These are phyloP conservation scores for Pangasius krempfi DNA, from an alignment of 2,797 vertebrate species.

Conservation along the genomic window DNA sequence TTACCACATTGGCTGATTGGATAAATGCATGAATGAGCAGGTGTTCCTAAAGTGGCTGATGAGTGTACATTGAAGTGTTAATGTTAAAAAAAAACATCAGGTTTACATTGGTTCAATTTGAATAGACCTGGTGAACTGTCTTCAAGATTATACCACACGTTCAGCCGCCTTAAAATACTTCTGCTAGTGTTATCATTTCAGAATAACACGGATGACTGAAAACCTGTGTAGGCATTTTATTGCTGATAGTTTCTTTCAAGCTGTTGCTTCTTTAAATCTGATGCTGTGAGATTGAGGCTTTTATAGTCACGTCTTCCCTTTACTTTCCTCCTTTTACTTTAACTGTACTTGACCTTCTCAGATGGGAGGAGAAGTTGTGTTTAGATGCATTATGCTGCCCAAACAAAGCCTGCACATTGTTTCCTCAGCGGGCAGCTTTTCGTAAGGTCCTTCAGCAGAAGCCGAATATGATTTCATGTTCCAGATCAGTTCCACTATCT, in stretches of 20 bases:
- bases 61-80: not conserved
- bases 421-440: constrained; percentile 47
- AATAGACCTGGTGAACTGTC: not conserved
- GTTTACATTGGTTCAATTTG: not conserved
- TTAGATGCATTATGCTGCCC: constrained; percentile 29
- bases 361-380: not conserved
- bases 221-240: not conserved
- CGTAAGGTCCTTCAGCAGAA: constrained; percentile 51
- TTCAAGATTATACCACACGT: not conserved
- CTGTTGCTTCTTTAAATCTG: not conserved
- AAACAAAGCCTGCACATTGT: constrained; percentile 53
- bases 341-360: constrained; percentile 20
- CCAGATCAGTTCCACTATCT: constrained; percentile 66
- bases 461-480: constrained; percentile 64
- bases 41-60: not conserved
- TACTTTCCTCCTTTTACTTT: not conserved
- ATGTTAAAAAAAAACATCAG: not conserved
- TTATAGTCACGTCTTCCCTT: not conserved
- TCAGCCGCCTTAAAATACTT: not conserved
- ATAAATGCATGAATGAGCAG: not conserved
- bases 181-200: constrained; percentile 10
- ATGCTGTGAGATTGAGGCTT: not conserved
- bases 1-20: not conserved
- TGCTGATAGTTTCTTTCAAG: not conserved
- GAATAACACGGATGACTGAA: constrained; percentile 1